Conservation (phyloP, 2,888 invertebrate species). For the Rhopalosiphum nymphaeae region DNA sequence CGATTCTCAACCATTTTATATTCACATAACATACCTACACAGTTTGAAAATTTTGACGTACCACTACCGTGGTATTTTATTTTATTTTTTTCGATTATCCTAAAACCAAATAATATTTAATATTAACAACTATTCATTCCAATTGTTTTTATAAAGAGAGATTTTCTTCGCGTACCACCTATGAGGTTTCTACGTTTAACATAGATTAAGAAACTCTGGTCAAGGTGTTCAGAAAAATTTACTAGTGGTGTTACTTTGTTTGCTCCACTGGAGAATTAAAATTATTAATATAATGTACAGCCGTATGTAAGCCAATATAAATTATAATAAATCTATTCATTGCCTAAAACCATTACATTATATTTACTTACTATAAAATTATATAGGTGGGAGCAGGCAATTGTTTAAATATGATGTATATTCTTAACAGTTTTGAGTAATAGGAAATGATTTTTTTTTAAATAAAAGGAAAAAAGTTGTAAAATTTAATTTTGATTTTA, state of each 20-base stretch:
- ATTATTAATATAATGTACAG: neutral
- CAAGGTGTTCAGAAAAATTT: neutral
- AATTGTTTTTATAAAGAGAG: no score
- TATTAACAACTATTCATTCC: no score
- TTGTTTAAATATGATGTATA: neutral
- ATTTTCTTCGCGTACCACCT: no score
- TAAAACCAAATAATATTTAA: no score
- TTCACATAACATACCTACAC: no score
- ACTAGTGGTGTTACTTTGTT: neutral
- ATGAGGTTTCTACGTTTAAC: no score
- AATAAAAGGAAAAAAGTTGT: no score
- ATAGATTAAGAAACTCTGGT: no score
- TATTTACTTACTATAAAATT: neutral
- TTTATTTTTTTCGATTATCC: no score
- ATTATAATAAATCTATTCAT: neutral
- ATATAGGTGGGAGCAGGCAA: neutral
- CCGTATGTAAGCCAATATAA: neutral
- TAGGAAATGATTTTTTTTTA: neutral
- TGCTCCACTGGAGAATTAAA: neutral
- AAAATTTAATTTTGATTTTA: neutral
- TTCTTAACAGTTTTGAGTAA: neutral
- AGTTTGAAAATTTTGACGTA: no score
- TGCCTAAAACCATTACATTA: neutral
- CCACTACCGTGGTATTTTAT: no score
- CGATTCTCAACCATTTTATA: no score